These are phyloP conservation scores for Thaleichthys pacificus DNA, from an alignment of 2,797 vertebrate genomes.

Conservation along the genomic window DNA sequence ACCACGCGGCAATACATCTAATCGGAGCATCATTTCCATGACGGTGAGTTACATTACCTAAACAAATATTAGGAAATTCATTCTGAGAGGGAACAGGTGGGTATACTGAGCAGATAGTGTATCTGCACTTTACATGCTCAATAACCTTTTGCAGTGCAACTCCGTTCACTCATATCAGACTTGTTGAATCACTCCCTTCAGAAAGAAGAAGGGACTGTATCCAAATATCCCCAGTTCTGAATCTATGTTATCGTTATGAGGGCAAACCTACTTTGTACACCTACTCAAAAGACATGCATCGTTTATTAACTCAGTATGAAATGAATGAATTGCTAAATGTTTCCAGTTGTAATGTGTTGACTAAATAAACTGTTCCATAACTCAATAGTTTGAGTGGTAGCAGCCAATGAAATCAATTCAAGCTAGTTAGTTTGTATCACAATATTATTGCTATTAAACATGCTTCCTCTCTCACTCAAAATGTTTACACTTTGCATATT, in stretches of 20 bases:
- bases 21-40: conserved; percentile 56
- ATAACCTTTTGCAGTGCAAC: not conserved
- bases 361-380: conserved; percentile 51
- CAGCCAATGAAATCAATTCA: not conserved
- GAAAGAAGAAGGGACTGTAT: not conserved
- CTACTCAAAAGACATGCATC: too few relatives aligned
- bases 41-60: conserved; percentile 44
- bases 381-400: conserved; percentile 28
- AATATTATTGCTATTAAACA: too few relatives aligned
- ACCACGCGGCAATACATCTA: conserved; percentile 40
- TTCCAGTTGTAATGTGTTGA: conserved; percentile 4
- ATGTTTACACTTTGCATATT: too few relatives aligned
- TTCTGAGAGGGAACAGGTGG: conserved; percentile 36
- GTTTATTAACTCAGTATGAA: too few relatives aligned
- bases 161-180: not conserved
- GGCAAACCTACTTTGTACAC: not conserved
- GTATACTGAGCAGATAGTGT: not conserved
- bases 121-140: not conserved
- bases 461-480: too few relatives aligned
- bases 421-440: too few relatives aligned
- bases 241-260: not conserved
- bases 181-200: not conserved
- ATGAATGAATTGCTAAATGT: too few relatives aligned
- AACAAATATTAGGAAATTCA: conserved; percentile 54
- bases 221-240: not conserved